A percentile compares a stretch with the other conserved stretches of the same genome.
These are phyloP conservation scores for Neolamprologus sp. DNA, from an alignment of 2,113 vertebrate genomes.

Conservation along the genomic window DNA sequence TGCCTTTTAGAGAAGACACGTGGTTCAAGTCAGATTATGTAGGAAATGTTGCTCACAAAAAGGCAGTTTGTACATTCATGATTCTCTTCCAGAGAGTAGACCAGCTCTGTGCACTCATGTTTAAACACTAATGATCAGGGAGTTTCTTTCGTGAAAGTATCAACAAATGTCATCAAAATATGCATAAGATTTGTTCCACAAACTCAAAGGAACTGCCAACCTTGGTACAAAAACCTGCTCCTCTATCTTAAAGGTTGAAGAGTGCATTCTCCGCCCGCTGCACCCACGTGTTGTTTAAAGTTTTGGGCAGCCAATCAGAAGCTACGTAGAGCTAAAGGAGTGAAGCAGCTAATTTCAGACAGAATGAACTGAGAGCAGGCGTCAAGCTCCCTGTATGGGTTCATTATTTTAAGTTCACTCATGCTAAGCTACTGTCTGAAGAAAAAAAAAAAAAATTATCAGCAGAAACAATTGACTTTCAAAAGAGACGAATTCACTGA, in stretches of 20 bases:
- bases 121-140: background rate
- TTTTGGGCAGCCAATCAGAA: background rate
- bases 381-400: background rate
- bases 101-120: background rate
- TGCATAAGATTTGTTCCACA: background rate
- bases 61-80: background rate
- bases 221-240: background rate
- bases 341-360: fast-evolving
- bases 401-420: background rate
- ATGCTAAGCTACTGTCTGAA: background rate
- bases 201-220: background rate
- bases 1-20: fast-evolving
- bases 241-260: background rate
- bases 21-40: fast-evolving
- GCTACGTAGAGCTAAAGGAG: fast-evolving
- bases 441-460: fast-evolving
- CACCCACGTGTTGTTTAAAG: background rate
- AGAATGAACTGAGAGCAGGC: background rate
- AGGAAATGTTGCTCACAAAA: background rate
- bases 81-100: background rate
- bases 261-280: background rate
- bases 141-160: fast-evolving
- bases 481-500: background rate
- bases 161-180: background rate
- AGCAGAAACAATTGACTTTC: fast-evolving